Evolutionary conservation across 2,888 invertebrate species (phyloP).

Genomic region (Acleris emargana): DNA sequence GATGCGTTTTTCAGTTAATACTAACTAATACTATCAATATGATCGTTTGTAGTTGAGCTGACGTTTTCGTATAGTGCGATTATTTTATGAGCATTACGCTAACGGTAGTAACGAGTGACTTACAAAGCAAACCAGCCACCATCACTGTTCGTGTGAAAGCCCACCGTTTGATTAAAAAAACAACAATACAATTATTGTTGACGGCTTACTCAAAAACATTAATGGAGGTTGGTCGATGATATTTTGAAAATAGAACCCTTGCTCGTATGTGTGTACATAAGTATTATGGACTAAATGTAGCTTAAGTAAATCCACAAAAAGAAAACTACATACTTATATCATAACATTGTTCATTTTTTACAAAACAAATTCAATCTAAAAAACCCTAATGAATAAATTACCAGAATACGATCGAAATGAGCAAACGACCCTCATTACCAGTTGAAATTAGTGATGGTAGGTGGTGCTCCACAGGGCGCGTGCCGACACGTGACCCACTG

Average conservation of each 20-base stretch:
- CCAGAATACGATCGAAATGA: constrained; percentile 55
- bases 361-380: background rate
- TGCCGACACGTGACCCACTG: constrained; percentile 61
- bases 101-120: constrained; percentile 54
- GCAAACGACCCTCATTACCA: constrained; percentile 57
- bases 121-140: constrained; percentile 82
- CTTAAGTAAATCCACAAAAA: background rate
- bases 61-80: too few species aligned
- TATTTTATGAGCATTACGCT: too few species aligned
- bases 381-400: constrained; percentile 31
- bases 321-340: background rate
- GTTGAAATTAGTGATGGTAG: constrained; percentile 54
- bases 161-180: too few species aligned
- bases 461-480: constrained; percentile 52
- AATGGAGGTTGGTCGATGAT: constrained; percentile 41
- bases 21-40: too few species aligned
- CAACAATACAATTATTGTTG: too few species aligned
- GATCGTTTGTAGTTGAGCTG: too few species aligned
- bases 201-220: constrained; percentile 53
- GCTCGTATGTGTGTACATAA: background rate
- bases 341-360: background rate
- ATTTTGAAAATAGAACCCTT: background rate
- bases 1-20: too few species aligned
- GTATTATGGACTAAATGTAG: background rate
- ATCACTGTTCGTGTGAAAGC: too few species aligned